Evolutionary conservation across 2,888 invertebrate genomes (phyloP).

Genomic region (Protonemura montana): DNA sequence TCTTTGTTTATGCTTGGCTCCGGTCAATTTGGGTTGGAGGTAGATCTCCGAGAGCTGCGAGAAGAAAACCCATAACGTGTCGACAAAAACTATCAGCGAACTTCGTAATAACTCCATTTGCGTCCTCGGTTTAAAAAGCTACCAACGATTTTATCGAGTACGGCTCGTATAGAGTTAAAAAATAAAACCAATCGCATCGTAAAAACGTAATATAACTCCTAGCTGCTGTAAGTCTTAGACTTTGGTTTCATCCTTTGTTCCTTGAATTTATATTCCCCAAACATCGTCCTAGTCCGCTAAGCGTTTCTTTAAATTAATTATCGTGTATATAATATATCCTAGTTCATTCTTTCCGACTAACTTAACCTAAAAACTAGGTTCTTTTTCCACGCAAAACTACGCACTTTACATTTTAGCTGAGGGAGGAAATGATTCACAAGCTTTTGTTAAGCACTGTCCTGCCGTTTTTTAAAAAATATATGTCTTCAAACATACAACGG

Average conservation of each 20-base stretch:
- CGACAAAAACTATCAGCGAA: neutral
- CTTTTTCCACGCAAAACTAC: neutral
- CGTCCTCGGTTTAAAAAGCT: neutral
- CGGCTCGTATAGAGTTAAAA: neutral
- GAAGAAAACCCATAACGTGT: neutral
- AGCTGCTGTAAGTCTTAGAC: neutral
- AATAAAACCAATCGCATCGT: neutral
- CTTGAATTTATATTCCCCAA: neutral
- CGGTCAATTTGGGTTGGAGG: neutral
- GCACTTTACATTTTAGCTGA: neutral
- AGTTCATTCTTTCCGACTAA: neutral
- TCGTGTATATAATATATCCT: neutral
- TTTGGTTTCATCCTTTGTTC: neutral
- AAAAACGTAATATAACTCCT: neutral
- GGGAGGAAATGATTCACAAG: conserved; percentile 2
- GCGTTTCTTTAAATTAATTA: neutral
- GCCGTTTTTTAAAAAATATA: conserved; percentile 31
- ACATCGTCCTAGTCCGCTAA: neutral
- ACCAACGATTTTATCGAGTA: neutral
- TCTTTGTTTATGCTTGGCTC: neutral
- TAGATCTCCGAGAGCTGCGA: neutral
- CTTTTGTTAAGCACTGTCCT: conserved; percentile 21
- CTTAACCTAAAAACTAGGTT: neutral
- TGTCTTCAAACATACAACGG: conserved; percentile 19
- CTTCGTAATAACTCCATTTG: neutral